Conservation (phyloP, 2,888 invertebrate species). For the Caradrina kadenii region DNA sequence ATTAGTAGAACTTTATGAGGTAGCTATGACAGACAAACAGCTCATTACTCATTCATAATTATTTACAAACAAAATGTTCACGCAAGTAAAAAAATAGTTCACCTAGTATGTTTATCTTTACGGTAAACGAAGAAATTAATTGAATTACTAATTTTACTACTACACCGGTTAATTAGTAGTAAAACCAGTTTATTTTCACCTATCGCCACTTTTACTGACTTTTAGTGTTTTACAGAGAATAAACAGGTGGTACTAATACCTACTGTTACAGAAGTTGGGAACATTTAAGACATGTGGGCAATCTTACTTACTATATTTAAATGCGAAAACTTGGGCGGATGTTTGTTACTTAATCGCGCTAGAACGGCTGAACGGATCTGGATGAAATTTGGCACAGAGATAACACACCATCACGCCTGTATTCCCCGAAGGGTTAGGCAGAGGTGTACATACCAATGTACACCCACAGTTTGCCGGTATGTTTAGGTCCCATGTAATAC, state of each 20-base stretch:
- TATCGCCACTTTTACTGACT: conserved; percentile 23
- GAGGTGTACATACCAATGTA: too few relatives aligned
- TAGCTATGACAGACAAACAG: background rate
- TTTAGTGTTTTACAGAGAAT: conserved; percentile 35
- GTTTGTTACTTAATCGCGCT: too few relatives aligned
- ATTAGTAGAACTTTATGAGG: background rate
- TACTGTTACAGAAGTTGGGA: conserved; percentile 13
- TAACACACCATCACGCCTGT: too few relatives aligned
- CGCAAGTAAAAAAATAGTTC: conserved; percentile 2
- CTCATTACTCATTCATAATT: background rate
- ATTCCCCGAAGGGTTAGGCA: too few relatives aligned
- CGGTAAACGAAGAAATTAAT: conserved; percentile 16
- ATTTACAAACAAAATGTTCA: background rate
- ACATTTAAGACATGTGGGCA: background rate
- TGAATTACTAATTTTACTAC: conserved; percentile 19
- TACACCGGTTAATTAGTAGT: conserved; percentile 3
- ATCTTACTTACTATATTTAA: too few relatives aligned
- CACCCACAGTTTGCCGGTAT: too few relatives aligned
- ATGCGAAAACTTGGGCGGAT: too few relatives aligned
- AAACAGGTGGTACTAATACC: conserved; percentile 24
- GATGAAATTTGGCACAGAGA: too few relatives aligned
- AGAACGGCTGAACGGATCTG: too few relatives aligned
- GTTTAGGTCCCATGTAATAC: too few relatives aligned
- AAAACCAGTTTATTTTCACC: conserved; percentile 21
- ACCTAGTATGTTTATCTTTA: conserved; percentile 1